phyloP scores from a whole-genome alignment of 2,888 invertebrate species.

The Antheraea assamensis region DNA sequence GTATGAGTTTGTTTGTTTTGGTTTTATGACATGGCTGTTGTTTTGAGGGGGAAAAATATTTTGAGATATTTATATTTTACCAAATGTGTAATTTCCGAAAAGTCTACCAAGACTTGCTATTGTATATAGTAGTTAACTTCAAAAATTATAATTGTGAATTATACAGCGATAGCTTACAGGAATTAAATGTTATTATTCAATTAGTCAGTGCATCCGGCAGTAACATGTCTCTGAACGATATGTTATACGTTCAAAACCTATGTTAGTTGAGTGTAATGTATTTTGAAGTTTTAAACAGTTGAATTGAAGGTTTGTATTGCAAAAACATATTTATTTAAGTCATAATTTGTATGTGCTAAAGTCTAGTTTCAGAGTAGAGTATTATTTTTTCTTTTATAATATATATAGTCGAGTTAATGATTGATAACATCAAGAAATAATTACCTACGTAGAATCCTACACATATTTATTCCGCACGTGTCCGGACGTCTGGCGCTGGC shows the following conservation, averaged over 20 bases:
- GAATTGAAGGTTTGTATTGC: too few species aligned
- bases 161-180: background rate
- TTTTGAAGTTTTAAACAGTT: too few species aligned
- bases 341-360: background rate
- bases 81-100: background rate
- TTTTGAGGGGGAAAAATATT: background rate
- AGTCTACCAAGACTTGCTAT: background rate
- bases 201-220: too few species aligned
- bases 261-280: too few species aligned
- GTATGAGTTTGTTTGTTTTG: background rate
- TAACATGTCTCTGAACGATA: too few species aligned
- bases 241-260: too few species aligned
- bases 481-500: conserved; percentile 58
- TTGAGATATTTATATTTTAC: background rate
- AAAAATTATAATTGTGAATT: background rate
- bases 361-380: background rate
- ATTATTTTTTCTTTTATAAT: background rate
- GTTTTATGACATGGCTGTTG: background rate
- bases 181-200: background rate
- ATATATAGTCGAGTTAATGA: conserved; percentile 20
- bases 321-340: background rate
- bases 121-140: too few species aligned
- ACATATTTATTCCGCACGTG: conserved; percentile 65
- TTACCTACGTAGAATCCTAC: conserved; percentile 46
- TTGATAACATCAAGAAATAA: conserved; percentile 34